phyloP scores from a whole-genome alignment of 2,797 vertebrate genomes.

The Urocyon cinereoargenteus region DNA sequence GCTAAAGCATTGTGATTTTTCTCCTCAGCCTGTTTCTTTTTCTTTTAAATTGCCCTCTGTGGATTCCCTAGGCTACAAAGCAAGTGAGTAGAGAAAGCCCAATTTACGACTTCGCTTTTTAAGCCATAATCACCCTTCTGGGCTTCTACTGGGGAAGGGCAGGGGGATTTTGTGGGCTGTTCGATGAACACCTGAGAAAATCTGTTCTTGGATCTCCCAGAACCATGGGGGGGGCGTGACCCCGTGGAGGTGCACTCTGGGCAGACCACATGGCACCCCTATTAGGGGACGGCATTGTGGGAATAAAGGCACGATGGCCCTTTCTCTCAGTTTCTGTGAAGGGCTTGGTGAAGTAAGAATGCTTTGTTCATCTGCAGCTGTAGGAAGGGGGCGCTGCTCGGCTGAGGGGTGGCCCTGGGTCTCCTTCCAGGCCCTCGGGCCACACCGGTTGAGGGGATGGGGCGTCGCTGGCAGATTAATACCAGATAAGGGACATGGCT shows the following conservation, averaged over 20 bases:
- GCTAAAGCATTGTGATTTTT: conserved; percentile 59
- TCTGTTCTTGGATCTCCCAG: background rate
- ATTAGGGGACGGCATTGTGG: fast-evolving
- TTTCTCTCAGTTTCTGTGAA: background rate
- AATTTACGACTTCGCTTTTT: conserved; percentile 79
- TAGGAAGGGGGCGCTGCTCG: background rate
- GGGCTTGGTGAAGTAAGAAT: background rate
- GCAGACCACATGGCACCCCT: fast-evolving
- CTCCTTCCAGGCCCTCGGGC: background rate
- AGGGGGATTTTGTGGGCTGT: background rate
- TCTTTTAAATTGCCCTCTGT: conserved; percentile 74
- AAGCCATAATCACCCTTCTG: conserved; percentile 75
- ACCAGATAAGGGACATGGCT: background rate
- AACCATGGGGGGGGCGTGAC: background rate
- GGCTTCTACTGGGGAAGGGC: conserved; percentile 56
- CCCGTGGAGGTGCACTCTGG: fast-evolving
- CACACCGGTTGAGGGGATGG: too few relatives aligned
- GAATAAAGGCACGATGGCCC: background rate
- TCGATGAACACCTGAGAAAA: conserved; percentile 64
- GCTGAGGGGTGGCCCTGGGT: background rate
- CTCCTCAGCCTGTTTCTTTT: conserved; percentile 67
- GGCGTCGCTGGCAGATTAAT: conserved; percentile 14
- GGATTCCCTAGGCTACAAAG: conserved; percentile 63
- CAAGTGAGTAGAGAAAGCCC: conserved; percentile 41
- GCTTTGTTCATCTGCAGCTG: background rate